These are phyloP conservation scores for Thinocorus orbignyianus DNA, from an alignment of 2,113 vertebrate genomes.

Conservation along the genomic window DNA sequence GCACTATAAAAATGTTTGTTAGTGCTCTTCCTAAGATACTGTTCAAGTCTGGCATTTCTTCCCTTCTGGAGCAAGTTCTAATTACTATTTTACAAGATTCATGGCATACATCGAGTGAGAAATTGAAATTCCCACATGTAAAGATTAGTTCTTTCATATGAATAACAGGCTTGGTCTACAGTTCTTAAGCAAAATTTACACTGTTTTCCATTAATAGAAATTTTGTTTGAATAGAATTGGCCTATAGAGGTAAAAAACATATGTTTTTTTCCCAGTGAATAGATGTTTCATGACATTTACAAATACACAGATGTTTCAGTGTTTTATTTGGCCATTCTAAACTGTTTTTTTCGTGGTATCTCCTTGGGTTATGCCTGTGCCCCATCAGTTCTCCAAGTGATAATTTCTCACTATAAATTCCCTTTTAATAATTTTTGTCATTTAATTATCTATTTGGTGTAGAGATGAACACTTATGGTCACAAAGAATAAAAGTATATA, in stretches of 20 bases:
- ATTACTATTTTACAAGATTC: constrained; percentile 58
- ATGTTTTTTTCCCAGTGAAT: background rate
- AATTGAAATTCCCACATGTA: constrained; percentile 53
- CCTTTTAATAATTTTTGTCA: constrained; percentile 61
- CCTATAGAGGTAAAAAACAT: background rate
- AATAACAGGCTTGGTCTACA: constrained; percentile 17
- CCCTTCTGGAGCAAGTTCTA: constrained; percentile 49
- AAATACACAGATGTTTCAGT: background rate
- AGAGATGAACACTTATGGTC: constrained; percentile 55
- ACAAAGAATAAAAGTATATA: constrained; percentile 63
- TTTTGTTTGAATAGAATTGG: background rate
- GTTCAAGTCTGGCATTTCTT: background rate
- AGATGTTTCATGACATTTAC: background rate
- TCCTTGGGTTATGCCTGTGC: background rate
- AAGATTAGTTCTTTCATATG: constrained; percentile 30
- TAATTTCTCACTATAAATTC: constrained; percentile 49
- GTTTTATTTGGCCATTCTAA: constrained; percentile 10
- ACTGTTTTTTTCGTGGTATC: background rate
- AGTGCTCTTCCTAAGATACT: constrained; percentile 37
- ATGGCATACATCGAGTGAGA: background rate
- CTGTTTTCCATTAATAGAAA: background rate
- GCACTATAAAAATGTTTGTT: constrained; percentile 49
- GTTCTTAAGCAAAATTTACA: constrained; percentile 1
- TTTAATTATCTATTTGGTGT: constrained; percentile 67
- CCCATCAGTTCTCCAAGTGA: background rate